Evolutionary conservation across 2,113 vertebrate genomes (phyloP), one percentile per base, ranked within the genome.

Genomic region (Anguilla rostrata): DNA sequence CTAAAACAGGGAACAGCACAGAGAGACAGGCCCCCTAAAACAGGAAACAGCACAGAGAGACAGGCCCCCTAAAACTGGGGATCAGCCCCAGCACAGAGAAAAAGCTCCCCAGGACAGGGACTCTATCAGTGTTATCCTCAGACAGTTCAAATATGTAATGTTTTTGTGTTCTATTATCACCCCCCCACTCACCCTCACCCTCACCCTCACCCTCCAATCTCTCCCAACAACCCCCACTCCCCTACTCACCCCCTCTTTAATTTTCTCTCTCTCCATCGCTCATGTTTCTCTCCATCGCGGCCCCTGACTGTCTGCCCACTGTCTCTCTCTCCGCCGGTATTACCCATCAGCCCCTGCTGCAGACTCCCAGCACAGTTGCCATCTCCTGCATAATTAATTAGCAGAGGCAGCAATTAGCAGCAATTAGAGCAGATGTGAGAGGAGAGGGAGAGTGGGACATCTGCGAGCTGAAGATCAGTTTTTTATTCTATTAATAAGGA

Each of bases 381-480:
- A 26, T 66, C 60, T 66, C 63, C 46, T 66, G 40, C 14, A 40
- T 84, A 63, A 71, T 53, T 85, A 78, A 78, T 85, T 20, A 78
- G 66, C 43, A 78, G 8, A n/a, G 43, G 60, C 1, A 41, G 39
- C 57, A 41, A 75, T 71, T 75, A 43, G 71, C 71, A 22, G 41
- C 43, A 85, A 39, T 29, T 8, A 40, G 0, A 11, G 26, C 66
- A 56, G 46, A 15, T 85, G 84, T 78, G 84, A 39, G 43, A 39
- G 63, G 29, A 49, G n/a, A 78, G 46, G 84, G 20, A 34, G 34
- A 78, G 29, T 39, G 71, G 71, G 46, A 78, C 39, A 49, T 9
- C 8, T 41, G 41, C 20, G 18, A 22, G 26, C 41, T 7, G 16
- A 78, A 39, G 29, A 78, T 66, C 60, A 26, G 12, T 60, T 66